phyloP scores from a whole-genome alignment of 2,797 vertebrate species.

The Denticeps clupeoides region DNA sequence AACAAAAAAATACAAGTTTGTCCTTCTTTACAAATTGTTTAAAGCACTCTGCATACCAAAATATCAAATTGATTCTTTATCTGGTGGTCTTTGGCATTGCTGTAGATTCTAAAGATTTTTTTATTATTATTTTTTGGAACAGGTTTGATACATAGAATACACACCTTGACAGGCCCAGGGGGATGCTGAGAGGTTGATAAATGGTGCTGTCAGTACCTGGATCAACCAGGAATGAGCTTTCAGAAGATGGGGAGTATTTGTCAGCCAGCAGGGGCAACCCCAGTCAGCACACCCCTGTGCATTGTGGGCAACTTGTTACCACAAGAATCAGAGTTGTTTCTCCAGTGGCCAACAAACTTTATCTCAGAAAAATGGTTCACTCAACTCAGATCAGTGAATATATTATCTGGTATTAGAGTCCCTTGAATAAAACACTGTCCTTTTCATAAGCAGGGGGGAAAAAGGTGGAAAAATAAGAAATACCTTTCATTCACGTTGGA shows the following conservation, averaged over 20 bases:
- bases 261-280: no score
- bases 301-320: background rate
- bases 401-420: background rate
- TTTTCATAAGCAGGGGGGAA: background rate
- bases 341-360: background rate
- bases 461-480: background rate
- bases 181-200: constrained; percentile 12
- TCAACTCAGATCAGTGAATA: background rate
- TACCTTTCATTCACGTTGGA: background rate
- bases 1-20: no score
- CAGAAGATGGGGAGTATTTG: constrained; percentile 14
- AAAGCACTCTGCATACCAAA: no score
- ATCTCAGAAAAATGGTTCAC: background rate
- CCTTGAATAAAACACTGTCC: background rate
- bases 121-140: no score
- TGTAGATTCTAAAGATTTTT: no score
- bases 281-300: background rate
- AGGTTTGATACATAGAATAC: constrained; percentile 12
- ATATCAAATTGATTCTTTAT: no score
- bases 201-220: constrained; percentile 16
- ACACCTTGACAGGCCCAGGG: background rate
- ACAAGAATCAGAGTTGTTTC: no score
- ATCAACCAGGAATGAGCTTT: constrained; percentile 9
- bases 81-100: no score
- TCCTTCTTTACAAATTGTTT: no score